Conservation (phyloP, 2,888 invertebrate genomes). For the Lithophane semibrunnea region DNA sequence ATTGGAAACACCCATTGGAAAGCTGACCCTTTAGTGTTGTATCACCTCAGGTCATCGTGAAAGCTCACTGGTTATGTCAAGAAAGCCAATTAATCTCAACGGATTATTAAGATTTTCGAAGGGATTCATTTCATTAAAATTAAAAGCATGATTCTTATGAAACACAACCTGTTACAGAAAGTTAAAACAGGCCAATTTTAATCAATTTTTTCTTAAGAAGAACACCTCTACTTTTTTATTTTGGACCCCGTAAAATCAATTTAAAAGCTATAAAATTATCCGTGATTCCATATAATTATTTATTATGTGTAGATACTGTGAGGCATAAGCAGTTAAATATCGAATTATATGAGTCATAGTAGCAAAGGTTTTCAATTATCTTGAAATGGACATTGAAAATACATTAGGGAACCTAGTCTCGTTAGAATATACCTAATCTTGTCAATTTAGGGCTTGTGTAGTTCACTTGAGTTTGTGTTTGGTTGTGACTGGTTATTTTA, state of each 20-base stretch:
- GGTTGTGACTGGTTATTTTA: slow-evolving; percentile 3
- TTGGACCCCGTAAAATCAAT: slow-evolving; percentile 35
- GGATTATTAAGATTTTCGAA: slow-evolving; percentile 18
- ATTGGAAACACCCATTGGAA: slow-evolving; percentile 21
- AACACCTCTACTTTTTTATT: background rate
- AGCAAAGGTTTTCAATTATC: slow-evolving; percentile 54
- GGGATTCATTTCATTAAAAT: background rate
- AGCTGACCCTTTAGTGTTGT: slow-evolving; percentile 10
- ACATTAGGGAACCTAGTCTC: slow-evolving; percentile 48
- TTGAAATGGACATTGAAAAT: slow-evolving; percentile 59
- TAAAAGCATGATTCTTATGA: slow-evolving; percentile 1
- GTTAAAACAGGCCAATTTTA: slow-evolving; percentile 12
- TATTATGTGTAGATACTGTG: slow-evolving; percentile 10
- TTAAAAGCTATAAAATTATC: slow-evolving; percentile 49
- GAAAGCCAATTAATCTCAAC: slow-evolving; percentile 23
- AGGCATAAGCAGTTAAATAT: slow-evolving; percentile 26
- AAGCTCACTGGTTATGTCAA: slow-evolving; percentile 22
- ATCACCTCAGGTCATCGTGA: slow-evolving; percentile 35
- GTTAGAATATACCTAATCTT: slow-evolving; percentile 42
- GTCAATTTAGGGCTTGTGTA: slow-evolving; percentile 33
- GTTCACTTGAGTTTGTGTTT: slow-evolving; percentile 26
- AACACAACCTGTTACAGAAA: slow-evolving; percentile 14
- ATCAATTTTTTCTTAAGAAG: slow-evolving; percentile 5
- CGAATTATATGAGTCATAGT: slow-evolving; percentile 31
- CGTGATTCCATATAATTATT: slow-evolving; percentile 45